phyloP scores from a whole-genome alignment of 2,888 invertebrate genomes.

The Pristionchus arcanus region DNA sequence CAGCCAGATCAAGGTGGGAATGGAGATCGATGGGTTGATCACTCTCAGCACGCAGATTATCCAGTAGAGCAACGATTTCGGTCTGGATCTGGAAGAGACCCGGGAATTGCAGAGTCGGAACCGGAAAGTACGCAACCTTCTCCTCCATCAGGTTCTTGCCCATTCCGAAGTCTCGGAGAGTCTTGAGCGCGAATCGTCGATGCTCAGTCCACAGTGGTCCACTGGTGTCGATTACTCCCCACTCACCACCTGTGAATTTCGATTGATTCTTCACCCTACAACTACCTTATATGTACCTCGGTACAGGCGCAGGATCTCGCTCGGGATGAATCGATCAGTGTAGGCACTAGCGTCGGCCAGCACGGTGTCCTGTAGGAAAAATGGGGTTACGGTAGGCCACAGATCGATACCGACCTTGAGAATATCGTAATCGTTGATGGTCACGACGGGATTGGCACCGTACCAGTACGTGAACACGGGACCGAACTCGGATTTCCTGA shows the following conservation, averaged over 20 bases:
- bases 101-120: not conserved
- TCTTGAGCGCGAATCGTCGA: conserved; percentile 31
- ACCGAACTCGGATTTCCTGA: conserved; percentile 23
- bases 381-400: not conserved
- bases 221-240: conserved; percentile 51
- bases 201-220: conserved; percentile 48
- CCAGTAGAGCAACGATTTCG: conserved; percentile 32
- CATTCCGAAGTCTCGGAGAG: conserved; percentile 33
- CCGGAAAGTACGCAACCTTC: not conserved
- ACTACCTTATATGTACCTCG: conserved; percentile 9
- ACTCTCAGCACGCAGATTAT: not conserved
- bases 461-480: conserved; percentile 52
- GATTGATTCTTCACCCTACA: not conserved
- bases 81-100: conserved; percentile 28
- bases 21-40: conserved; percentile 7
- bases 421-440: conserved; percentile 43
- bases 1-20: conserved; percentile 32
- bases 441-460: conserved; percentile 47
- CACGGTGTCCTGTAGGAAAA: conserved; percentile 19
- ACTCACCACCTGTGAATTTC: conserved; percentile 23
- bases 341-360: conserved; percentile 26
- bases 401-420: not conserved
- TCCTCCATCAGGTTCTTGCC: conserved; percentile 51
- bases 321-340: conserved; percentile 41
- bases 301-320: conserved; percentile 19